Percentiles rank a stretch among this genome's conserved stretches.
Conservation (phyloP, 1,140 invertebrate species). For the Drosophila quadrilineata region DNA sequence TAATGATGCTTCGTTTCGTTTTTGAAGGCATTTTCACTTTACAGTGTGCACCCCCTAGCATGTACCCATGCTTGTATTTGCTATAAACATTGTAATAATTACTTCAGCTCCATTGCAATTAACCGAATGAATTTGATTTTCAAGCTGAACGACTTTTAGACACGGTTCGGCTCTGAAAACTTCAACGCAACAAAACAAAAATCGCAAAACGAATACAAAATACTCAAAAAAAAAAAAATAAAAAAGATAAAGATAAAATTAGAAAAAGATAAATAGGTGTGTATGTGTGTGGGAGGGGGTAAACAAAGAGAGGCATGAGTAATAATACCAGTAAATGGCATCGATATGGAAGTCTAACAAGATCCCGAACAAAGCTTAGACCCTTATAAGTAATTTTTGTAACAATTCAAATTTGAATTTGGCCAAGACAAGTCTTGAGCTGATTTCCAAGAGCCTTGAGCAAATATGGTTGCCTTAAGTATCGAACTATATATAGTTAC, state of each 20-base stretch:
- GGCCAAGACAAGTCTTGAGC: conserved; percentile 1
- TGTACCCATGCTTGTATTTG: not conserved
- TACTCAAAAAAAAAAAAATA: not conserved
- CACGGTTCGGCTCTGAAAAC: conserved; percentile 67
- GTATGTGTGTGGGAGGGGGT: not conserved
- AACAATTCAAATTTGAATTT: conserved; percentile 8
- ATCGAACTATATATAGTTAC: not conserved
- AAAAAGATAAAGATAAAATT: not conserved
- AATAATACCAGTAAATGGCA: too few species aligned
- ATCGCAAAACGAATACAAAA: conserved; percentile 8
- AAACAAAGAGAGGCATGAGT: conserved; percentile 21
- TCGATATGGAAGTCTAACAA: not conserved
- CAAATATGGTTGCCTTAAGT: conserved; percentile 1
- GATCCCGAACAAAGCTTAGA: not conserved
- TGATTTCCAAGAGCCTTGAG: not conserved
- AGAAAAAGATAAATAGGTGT: conserved; percentile 4
- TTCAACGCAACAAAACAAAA: conserved; percentile 48
- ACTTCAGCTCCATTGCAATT: conserved; percentile 62
- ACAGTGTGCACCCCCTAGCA: not conserved
- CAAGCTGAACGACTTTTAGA: conserved; percentile 66
- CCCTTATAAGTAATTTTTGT: conserved; percentile 22
- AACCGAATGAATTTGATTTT: conserved; percentile 68
- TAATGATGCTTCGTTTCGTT: conserved; percentile 36
- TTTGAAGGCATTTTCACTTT: conserved; percentile 61
- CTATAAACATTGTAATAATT: conserved; percentile 45